These are phyloP conservation scores for Harpagoxenus sublaevis DNA, from an alignment of 2,888 invertebrate species.

Conservation along the genomic window DNA sequence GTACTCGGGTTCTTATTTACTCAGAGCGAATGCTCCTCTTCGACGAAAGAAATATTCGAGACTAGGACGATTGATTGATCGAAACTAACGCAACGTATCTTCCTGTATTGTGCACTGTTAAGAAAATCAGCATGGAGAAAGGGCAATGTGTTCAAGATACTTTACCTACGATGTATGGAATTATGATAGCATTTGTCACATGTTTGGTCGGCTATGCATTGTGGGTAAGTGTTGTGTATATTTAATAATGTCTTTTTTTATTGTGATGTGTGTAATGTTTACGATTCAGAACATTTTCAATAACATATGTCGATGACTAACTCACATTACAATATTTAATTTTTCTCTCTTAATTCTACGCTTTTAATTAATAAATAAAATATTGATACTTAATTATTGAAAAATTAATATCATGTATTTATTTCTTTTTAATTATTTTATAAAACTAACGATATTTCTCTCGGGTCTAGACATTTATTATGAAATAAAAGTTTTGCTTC, in stretches of 20 bases:
- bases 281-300: not conserved
- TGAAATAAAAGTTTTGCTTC: not conserved
- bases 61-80: constrained; percentile 21
- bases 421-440: not conserved
- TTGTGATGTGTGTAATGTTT: not conserved
- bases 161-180: constrained; percentile 83
- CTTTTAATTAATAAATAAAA: not conserved
- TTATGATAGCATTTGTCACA: constrained; percentile 84
- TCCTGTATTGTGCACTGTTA: constrained; percentile 20
- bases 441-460: not conserved
- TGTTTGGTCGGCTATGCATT: constrained; percentile 83
- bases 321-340: not conserved
- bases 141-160: constrained; percentile 77
- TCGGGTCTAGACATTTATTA: not conserved
- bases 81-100: constrained; percentile 24
- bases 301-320: not conserved
- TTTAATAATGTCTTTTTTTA: not conserved
- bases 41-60: constrained; percentile 61
- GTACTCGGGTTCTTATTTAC: constrained; percentile 65
- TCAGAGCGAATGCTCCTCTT: constrained; percentile 51
- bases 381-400: not conserved
- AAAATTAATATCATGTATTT: not conserved
- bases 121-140: constrained; percentile 70
- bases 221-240: constrained; percentile 81
- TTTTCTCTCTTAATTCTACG: too few species aligned